phyloP scores from a whole-genome alignment of 2,113 vertebrate species.

The Ciconia stormi region DNA sequence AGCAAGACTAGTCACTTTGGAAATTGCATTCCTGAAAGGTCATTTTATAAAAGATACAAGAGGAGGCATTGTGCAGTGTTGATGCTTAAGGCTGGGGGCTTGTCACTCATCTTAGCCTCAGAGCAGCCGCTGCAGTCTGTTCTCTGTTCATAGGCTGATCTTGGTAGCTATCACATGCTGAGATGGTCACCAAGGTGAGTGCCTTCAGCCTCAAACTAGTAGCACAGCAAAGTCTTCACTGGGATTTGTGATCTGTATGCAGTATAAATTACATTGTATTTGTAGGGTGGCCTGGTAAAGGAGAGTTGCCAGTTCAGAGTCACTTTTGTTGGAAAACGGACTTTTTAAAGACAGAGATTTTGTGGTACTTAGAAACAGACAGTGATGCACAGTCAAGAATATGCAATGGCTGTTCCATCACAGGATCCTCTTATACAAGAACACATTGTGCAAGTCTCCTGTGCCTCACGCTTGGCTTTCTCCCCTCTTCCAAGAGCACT shows the following conservation, averaged over 20 bases:
- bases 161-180: not conserved
- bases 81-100: not conserved
- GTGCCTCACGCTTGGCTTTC: not conserved
- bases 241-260: not conserved
- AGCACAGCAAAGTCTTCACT: not conserved
- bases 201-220: not conserved
- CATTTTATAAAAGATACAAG: not conserved
- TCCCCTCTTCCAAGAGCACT: not conserved
- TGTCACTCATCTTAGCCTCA: not conserved
- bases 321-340: not conserved
- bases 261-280: rapidly evolving
- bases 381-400: not conserved
- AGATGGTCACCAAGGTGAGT: not conserved
- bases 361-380: not conserved
- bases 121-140: not conserved
- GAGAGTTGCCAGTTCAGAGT: not conserved
- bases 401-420: not conserved
- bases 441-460: not conserved
- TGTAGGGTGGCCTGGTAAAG: not conserved
- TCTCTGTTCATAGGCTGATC: not conserved
- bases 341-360: not conserved
- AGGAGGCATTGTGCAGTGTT: not conserved
- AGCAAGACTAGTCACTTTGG: not conserved
- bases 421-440: not conserved
- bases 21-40: conserved; percentile 5